Evolutionary conservation across 1,140 invertebrate genomes (phyloP).

Genomic region (Zaprionus taronus): DNA sequence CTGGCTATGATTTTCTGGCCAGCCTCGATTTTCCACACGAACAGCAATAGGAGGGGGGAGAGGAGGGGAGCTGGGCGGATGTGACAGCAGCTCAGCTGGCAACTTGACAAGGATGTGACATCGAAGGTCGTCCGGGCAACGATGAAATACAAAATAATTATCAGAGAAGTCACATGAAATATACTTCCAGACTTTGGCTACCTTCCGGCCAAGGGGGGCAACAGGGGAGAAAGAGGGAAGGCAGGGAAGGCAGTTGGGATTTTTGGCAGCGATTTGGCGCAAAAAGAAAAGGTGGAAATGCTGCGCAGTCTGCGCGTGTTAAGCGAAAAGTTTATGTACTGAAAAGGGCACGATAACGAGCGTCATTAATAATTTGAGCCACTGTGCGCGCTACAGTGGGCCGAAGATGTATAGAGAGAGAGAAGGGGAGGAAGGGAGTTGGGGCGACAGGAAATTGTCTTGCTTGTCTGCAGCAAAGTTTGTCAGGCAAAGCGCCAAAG

Average conservation of each 20-base stretch:
- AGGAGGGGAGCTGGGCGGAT: neutral
- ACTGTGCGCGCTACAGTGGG: slow-evolving; percentile 42
- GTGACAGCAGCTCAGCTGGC: slow-evolving; percentile 17
- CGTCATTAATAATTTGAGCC: slow-evolving; percentile 81
- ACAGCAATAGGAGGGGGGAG: slow-evolving; percentile 53
- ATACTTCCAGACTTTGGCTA: slow-evolving; percentile 37
- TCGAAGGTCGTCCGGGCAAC: slow-evolving; percentile 76
- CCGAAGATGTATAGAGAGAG: neutral
- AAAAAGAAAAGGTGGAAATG: slow-evolving; percentile 43
- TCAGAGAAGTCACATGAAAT: slow-evolving; percentile 59
- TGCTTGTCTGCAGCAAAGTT: slow-evolving; percentile 62
- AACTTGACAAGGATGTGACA: slow-evolving; percentile 81
- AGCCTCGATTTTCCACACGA: slow-evolving; percentile 76
- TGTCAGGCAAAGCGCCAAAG: slow-evolving; percentile 49
- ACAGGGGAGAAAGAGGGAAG: too few species aligned
- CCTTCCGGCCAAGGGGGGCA: slow-evolving; percentile 2
- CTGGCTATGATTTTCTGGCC: slow-evolving; percentile 40
- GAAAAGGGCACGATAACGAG: slow-evolving; percentile 84
- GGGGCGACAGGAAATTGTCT: slow-evolving; percentile 59
- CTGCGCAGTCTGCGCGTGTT: slow-evolving; percentile 43
- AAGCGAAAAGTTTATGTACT: slow-evolving; percentile 83
- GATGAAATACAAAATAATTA: slow-evolving; percentile 77
- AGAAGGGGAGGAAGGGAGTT: neutral
- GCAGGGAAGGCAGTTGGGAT: neutral
- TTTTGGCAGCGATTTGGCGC: slow-evolving; percentile 7